Conservation (phyloP, 2,797 vertebrate genomes). For the Sebastes aleutianus region DNA sequence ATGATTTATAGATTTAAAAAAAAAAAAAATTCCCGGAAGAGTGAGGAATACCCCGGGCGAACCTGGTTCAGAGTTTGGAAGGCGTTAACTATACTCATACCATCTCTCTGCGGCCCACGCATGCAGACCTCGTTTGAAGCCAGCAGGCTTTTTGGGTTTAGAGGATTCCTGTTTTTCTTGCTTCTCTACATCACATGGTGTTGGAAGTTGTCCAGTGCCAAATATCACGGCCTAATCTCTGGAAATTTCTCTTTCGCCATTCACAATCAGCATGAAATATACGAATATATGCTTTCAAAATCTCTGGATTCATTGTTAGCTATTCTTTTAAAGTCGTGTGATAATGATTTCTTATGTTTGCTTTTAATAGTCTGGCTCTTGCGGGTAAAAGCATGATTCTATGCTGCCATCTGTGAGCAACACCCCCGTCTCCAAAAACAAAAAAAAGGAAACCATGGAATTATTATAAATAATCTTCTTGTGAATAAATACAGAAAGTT, state of each 20-base stretch:
- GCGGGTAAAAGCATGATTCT: not conserved
- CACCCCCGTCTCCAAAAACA: not conserved
- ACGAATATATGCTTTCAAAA: not conserved
- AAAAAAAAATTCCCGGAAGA: constrained; percentile 48
- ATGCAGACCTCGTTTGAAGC: constrained; percentile 43
- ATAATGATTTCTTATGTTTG: not conserved
- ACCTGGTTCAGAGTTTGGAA: constrained; percentile 39
- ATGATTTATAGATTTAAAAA: constrained; percentile 55
- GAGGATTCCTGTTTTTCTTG: constrained; percentile 75
- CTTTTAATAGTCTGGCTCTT: not conserved
- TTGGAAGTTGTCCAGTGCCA: constrained; percentile 46
- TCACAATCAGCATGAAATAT: constrained; percentile 5
- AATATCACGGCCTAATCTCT: constrained; percentile 39
- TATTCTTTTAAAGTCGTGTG: not conserved
- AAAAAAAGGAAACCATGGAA: not conserved
- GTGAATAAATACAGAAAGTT: not conserved
- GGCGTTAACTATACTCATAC: constrained; percentile 44
- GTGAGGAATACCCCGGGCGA: constrained; percentile 40
- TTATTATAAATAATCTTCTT: not conserved
- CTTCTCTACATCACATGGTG: constrained; percentile 58
- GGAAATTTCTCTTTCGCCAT: constrained; percentile 24
- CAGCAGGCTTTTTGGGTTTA: constrained; percentile 53
- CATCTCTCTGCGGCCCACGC: constrained; percentile 61
- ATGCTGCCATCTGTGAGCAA: not conserved
- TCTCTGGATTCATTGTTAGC: not conserved